These are phyloP conservation scores for Halocynthia roretzi DNA, from an alignment of 23 tunicate genomes.

Conservation along the genomic window DNA sequence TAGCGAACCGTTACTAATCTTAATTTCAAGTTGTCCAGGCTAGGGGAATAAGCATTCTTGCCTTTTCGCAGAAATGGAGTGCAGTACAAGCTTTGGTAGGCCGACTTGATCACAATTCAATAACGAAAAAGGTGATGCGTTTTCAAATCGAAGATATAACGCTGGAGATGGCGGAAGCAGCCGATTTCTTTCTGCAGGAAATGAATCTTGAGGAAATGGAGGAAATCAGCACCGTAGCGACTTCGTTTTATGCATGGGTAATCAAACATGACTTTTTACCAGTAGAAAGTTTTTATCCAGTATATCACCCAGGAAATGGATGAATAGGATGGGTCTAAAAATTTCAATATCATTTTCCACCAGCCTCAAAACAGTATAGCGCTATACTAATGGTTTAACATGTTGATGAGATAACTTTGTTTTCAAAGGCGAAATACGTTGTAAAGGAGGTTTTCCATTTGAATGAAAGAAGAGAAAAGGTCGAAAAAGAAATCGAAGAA, in stretches of 20 bases:
- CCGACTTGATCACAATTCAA: conserved; percentile 3
- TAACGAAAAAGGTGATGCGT: conserved; percentile 20
- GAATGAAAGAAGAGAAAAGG: neutral
- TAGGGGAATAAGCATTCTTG: neutral
- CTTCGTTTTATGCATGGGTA: conserved; percentile 57
- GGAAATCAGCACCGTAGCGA: conserved; percentile 21
- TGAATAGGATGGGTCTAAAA: too few relatives aligned
- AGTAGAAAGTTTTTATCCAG: neutral
- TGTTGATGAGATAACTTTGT: too few relatives aligned
- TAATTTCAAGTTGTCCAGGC: neutral
- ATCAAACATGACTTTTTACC: too few relatives aligned
- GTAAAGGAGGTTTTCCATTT: conserved; percentile 11
- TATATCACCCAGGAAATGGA: neutral
- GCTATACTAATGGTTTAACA: neutral
- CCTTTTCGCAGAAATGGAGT: conserved; percentile 25
- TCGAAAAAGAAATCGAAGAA: neutral
- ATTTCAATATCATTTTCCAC: too few relatives aligned
- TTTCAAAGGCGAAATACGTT: conserved; percentile 15
- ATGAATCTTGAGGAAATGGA: conserved; percentile 18
- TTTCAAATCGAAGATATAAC: conserved; percentile 15
- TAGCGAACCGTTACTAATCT: neutral
- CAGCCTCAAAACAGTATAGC: too few relatives aligned
- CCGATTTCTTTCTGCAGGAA: neutral
- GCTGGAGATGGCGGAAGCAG: conserved; percentile 3
- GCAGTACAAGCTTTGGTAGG: conserved; percentile 19